A percentile compares a stretch with the other conserved stretches of the same genome.
These are phyloP conservation scores for Labrus mixtus DNA, from an alignment of 2,113 vertebrate species.

Conservation along the genomic window DNA sequence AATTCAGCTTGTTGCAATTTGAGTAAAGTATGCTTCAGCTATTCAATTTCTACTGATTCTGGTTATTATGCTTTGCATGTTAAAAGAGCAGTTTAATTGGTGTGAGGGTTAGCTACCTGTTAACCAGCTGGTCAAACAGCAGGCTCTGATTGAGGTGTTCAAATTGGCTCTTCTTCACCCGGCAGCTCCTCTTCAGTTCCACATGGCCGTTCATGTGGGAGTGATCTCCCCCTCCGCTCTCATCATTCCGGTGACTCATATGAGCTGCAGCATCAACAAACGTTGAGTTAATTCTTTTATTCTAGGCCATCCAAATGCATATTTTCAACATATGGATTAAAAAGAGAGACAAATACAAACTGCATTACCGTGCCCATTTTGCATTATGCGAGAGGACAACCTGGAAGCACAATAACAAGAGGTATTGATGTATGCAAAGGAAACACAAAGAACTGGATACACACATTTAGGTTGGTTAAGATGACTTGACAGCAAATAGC, in stretches of 20 bases:
- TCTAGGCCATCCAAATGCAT: not conserved
- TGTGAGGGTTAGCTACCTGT: slow-evolving; percentile 85
- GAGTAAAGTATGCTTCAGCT: not conserved
- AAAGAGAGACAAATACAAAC: not conserved
- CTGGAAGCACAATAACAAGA: slow-evolving; percentile 80
- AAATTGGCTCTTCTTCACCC: slow-evolving; percentile 96
- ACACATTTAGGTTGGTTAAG: too few relatives aligned
- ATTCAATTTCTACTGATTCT: too few relatives aligned
- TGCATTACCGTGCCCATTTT: slow-evolving; percentile 93
- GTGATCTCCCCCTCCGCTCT: slow-evolving; percentile 90
- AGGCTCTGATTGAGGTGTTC: slow-evolving; percentile 98
- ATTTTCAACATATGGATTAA: not conserved
- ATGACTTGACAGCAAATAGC: slow-evolving; percentile 6
- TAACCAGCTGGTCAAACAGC: slow-evolving; percentile 98
- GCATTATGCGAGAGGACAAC: slow-evolving; percentile 94
- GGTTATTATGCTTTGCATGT: not conserved
- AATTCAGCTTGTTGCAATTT: not conserved
- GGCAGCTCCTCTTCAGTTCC: slow-evolving; percentile 95
- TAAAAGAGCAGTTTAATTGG: slow-evolving; percentile 2
- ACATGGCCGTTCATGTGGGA: slow-evolving; percentile 95
- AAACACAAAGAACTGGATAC: not conserved
- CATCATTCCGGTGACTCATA: slow-evolving; percentile 91
- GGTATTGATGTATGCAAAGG: not conserved
- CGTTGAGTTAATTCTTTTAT: not conserved
- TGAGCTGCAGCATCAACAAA: slow-evolving; percentile 84